Evolutionary conservation across 30 jellyfish, hydroid and myxozoan species (phyloP).

Genomic region (Sanderia malayensis): DNA sequence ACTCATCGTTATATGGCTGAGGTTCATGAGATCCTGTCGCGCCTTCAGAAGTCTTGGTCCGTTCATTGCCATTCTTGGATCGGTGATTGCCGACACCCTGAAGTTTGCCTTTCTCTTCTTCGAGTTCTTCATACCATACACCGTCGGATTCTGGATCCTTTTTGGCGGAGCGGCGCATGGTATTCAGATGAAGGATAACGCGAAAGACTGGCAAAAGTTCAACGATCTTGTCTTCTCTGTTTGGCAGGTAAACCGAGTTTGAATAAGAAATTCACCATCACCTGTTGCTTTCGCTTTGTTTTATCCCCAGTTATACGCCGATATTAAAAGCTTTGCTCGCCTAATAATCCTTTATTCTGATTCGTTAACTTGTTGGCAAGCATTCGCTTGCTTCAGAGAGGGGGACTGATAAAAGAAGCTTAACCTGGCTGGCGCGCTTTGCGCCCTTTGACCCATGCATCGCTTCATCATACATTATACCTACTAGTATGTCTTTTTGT

Average conservation of each 20-base stretch:
- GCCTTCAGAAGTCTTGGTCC: constrained; percentile 99
- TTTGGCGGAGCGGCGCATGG: constrained; percentile 94
- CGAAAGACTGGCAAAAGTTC: constrained; percentile 76
- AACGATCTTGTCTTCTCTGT: constrained; percentile 92
- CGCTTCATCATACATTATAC: no score
- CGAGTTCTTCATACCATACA: constrained; percentile 98
- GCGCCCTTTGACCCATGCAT: no score
- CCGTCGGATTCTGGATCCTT: constrained; percentile 97
- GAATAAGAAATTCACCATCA: no score
- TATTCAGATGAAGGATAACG: constrained; percentile 68
- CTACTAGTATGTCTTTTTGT: no score
- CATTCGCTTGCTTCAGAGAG: no score
- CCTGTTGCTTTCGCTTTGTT: no score
- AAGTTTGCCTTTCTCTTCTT: constrained; percentile 95
- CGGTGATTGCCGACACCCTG: constrained; percentile 94
- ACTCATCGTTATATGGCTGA: constrained; percentile 90
- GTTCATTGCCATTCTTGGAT: constrained; percentile 91
- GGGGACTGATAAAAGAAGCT: no score
- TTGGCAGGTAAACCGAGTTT: constrained; percentile 78
- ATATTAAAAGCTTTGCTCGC: no score
- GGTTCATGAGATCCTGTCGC: constrained; percentile 97
- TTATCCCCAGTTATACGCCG: no score
- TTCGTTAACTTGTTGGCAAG: no score
- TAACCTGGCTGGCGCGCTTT: no score
- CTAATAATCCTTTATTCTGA: no score